These are phyloP conservation scores for Caloenas nicobarica DNA, from an alignment of 2,113 vertebrate species.

Conservation along the genomic window DNA sequence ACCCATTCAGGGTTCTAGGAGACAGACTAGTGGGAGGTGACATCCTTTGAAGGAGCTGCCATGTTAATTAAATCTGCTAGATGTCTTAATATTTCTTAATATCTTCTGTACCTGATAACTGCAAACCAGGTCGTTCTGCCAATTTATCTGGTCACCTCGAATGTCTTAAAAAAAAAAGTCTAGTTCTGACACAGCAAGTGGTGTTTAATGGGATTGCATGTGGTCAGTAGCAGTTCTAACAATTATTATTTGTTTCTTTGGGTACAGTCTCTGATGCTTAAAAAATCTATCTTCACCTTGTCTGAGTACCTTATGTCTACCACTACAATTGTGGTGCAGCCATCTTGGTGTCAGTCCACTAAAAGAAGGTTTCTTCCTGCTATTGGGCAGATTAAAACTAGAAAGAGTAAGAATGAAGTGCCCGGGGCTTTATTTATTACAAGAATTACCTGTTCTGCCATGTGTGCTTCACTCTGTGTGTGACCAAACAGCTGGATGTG, in stretches of 20 bases:
- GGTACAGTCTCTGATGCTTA: background rate
- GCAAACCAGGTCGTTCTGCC: background rate
- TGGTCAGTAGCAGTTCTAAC: background rate
- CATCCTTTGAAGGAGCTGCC: background rate
- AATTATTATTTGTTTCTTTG: background rate
- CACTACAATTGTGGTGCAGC: background rate
- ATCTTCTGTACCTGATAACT: background rate
- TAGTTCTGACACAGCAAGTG: background rate
- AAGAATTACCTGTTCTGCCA: conserved; percentile 47
- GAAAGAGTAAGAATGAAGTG: background rate
- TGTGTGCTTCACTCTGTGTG: background rate
- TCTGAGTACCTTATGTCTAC: background rate
- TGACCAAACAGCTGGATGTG: background rate
- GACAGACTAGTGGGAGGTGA: background rate
- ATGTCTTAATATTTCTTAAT: background rate
- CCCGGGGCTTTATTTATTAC: background rate
- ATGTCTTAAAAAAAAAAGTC: background rate
- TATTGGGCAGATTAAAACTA: background rate
- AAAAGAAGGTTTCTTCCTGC: background rate
- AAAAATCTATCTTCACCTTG: background rate
- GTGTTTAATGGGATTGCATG: background rate
- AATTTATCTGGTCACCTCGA: background rate
- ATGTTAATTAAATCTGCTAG: background rate
- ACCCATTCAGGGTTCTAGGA: background rate
- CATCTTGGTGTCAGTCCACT: background rate